A percentile compares a stretch with the other conserved stretches of the same genome.
These are phyloP conservation scores for Rhabdophis nuchalis DNA, from an alignment of 2,797 vertebrate species.

Conservation along the genomic window DNA sequence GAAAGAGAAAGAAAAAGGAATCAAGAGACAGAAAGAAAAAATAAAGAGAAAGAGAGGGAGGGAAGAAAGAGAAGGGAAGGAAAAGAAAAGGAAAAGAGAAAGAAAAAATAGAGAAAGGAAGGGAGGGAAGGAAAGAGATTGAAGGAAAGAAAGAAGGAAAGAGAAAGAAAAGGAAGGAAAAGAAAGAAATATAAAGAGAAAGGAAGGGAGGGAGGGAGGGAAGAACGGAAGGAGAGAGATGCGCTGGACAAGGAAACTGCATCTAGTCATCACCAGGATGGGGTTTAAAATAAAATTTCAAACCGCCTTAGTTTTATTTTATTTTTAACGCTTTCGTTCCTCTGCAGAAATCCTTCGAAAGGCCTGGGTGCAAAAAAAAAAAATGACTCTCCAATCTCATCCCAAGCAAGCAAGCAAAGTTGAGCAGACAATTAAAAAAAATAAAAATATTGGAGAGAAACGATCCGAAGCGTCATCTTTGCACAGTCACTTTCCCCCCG, in stretches of 20 bases:
- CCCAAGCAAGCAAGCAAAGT: neutral
- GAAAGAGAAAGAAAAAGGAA: too few species aligned
- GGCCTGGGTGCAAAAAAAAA: neutral
- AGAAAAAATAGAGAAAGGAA: too few species aligned
- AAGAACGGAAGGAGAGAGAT: too few species aligned
- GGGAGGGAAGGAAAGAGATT: too few species aligned
- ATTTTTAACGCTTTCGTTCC: neutral
- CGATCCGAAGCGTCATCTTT: neutral
- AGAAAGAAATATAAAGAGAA: neutral
- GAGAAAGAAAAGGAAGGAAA: too few species aligned
- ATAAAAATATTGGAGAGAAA: neutral
- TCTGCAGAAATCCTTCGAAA: neutral
- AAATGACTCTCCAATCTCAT: neutral
- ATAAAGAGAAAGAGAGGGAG: too few species aligned
- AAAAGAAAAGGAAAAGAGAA: too few species aligned
- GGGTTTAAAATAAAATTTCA: too few species aligned
- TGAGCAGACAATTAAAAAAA: neutral
- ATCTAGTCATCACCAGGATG: neutral
- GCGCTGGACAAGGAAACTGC: neutral
- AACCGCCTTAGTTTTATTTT: neutral
- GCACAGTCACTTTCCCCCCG: neutral
- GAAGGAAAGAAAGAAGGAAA: too few species aligned
- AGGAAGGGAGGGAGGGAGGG: too few species aligned
- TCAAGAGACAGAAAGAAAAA: too few species aligned
- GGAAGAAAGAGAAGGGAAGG: too few species aligned